These are phyloP conservation scores for Phaenicophaeus curvirostris DNA, from an alignment of 2,797 vertebrate species.

Conservation along the genomic window DNA sequence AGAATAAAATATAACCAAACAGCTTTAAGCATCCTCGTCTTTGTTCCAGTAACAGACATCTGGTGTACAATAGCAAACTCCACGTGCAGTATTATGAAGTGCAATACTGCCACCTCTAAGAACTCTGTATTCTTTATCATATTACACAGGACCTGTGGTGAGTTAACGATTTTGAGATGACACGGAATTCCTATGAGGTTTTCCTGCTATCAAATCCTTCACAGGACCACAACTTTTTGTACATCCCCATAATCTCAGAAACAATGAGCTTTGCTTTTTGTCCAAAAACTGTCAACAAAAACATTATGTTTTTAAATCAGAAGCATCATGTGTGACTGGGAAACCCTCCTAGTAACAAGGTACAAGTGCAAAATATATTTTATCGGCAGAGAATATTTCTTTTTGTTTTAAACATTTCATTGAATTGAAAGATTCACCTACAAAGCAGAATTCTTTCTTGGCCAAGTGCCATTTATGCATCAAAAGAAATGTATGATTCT, in stretches of 20 bases:
- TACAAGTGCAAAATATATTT: background rate
- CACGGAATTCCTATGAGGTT: background rate
- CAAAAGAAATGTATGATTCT: background rate
- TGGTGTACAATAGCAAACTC: background rate
- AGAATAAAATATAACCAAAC: background rate
- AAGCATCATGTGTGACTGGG: background rate
- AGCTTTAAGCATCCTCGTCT: background rate
- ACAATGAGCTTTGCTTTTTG: background rate
- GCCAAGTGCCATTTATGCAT: background rate
- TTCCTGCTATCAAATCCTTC: background rate
- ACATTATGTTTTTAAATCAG: background rate
- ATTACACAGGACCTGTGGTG: background rate
- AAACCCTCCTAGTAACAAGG: background rate
- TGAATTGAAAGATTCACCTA: background rate
- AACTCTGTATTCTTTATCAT: background rate
- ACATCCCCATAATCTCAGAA: background rate
- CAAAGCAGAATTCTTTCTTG: background rate
- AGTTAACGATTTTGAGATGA: background rate
- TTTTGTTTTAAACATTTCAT: background rate
- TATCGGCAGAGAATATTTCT: background rate
- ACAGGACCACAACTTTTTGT: background rate
- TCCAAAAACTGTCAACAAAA: background rate
- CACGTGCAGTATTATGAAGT: background rate
- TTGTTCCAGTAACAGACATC: background rate
- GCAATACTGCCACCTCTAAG: constrained; percentile 29